A percentile compares a stretch with the other conserved stretches of the same genome.
These are phyloP conservation scores for Trialeurodes vaporariorum DNA, from an alignment of 1,140 invertebrate species.

Conservation along the genomic window DNA sequence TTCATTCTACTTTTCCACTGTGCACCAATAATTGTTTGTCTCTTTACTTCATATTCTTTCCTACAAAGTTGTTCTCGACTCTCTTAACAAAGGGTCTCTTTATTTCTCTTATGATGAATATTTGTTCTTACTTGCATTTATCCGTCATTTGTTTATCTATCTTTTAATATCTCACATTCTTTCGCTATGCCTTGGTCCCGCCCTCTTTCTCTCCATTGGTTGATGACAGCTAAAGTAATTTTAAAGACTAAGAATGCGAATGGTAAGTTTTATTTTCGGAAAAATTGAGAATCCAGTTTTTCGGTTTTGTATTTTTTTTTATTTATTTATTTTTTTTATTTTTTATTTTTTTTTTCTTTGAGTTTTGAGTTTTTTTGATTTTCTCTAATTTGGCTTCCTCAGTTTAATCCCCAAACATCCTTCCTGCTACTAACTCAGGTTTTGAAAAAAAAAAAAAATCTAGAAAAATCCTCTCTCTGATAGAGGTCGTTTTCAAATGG, in stretches of 20 bases:
- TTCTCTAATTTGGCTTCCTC: slow-evolving; percentile 14
- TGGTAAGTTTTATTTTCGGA: slow-evolving; percentile 37
- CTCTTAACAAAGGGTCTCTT: too few relatives aligned
- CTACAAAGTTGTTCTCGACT: too few relatives aligned
- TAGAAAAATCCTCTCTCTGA: too few relatives aligned
- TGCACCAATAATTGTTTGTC: too few relatives aligned
- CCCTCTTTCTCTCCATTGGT: slow-evolving; percentile 25
- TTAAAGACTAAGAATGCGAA: slow-evolving; percentile 39
- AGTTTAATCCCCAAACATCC: background rate
- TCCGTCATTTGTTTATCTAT: background rate
- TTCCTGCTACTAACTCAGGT: too few relatives aligned
- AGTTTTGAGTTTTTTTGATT: slow-evolving; percentile 23
- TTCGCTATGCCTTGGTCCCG: slow-evolving; percentile 28
- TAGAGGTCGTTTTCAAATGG: too few relatives aligned
- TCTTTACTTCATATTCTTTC: too few relatives aligned
- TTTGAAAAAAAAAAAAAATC: too few relatives aligned
- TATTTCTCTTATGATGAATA: too few relatives aligned
- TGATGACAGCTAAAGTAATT: slow-evolving; percentile 44
- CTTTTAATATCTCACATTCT: slow-evolving; percentile 20
- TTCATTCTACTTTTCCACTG: too few relatives aligned
- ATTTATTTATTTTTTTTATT: background rate
- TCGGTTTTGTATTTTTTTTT: too few relatives aligned
- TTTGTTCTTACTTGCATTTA: background rate
- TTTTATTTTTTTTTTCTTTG: slow-evolving; percentile 11
- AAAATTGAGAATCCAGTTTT: background rate